A percentile compares a stretch with the other conserved stretches of the same genome.
phyloP scores from a whole-genome alignment of 2,113 vertebrate species.

The Sphaerodactylus townsendi region DNA sequence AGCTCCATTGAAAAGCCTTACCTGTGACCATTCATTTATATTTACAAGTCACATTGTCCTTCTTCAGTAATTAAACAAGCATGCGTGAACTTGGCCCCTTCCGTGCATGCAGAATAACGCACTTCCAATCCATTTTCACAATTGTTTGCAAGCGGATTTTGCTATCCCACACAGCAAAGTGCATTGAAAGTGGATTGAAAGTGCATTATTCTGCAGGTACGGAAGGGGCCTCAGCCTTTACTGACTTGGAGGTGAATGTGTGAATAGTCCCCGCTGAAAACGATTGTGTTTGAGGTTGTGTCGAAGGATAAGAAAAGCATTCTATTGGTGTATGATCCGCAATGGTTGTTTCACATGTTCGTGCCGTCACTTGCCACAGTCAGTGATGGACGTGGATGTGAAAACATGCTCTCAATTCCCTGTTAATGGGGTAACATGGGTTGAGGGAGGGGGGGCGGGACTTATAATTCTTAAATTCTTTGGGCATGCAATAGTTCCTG shows the following conservation, averaged over 20 bases:
- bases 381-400: background rate
- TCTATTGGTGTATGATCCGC: background rate
- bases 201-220: no score
- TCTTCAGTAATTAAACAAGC: background rate
- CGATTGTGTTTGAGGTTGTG: background rate
- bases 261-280: background rate
- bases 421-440: background rate
- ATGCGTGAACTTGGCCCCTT: background rate
- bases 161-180: no score
- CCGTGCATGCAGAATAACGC: no score
- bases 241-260: background rate
- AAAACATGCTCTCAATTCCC: background rate
- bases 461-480: background rate
- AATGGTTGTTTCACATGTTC: background rate
- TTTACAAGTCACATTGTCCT: background rate
- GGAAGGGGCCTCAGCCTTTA: no score
- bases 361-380: background rate
- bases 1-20: background rate
- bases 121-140: no score
- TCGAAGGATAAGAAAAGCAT: background rate
- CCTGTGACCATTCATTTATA: background rate
- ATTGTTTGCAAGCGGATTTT: no score
- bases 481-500: background rate
- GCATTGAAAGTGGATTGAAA: no score
- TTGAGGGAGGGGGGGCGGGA: background rate